Percentiles rank a stretch among this genome's conserved stretches.
phyloP scores from a whole-genome alignment of 2,888 invertebrate species.

The Sarcophaga carnaria region DNA sequence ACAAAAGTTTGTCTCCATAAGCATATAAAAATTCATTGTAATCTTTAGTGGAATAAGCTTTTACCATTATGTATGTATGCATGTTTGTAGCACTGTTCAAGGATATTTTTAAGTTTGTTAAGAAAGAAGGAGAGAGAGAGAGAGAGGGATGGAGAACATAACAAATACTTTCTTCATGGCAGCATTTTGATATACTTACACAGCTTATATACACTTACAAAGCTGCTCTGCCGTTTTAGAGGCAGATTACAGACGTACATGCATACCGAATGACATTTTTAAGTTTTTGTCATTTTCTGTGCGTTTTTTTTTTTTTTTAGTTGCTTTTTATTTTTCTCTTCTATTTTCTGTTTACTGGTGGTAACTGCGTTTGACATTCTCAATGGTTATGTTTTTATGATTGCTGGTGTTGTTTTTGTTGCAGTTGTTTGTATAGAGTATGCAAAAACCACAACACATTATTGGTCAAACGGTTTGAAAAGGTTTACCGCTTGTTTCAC shows the following conservation, averaged over 20 bases:
- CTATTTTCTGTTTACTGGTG: neutral
- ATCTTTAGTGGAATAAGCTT: neutral
- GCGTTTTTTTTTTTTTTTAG: neutral
- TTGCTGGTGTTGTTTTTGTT: conserved; percentile 2
- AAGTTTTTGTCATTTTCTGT: conserved; percentile 11
- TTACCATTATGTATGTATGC: neutral
- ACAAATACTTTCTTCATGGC: no score
- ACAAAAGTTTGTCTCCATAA: neutral
- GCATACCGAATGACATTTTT: conserved; percentile 54
- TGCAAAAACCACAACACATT: no score
- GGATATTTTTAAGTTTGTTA: conserved; percentile 54
- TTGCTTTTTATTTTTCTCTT: neutral
- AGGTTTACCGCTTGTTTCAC: no score
- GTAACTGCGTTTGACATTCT: conserved; percentile 10
- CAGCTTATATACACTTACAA: neutral
- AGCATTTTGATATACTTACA: neutral
- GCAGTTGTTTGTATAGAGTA: neutral
- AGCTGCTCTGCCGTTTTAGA: neutral
- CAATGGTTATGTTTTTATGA: neutral
- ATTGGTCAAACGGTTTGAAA: no score
- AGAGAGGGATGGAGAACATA: no score
- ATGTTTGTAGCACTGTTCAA: conserved; percentile 43
- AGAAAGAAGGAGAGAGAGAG: conserved; percentile 10
- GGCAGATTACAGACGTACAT: no score
- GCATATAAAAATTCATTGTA: conserved; percentile 51